Base-by-base conservation (phyloP, 2,113 vertebrate genomes). In the Dascyllus trimaculatus region DNA sequence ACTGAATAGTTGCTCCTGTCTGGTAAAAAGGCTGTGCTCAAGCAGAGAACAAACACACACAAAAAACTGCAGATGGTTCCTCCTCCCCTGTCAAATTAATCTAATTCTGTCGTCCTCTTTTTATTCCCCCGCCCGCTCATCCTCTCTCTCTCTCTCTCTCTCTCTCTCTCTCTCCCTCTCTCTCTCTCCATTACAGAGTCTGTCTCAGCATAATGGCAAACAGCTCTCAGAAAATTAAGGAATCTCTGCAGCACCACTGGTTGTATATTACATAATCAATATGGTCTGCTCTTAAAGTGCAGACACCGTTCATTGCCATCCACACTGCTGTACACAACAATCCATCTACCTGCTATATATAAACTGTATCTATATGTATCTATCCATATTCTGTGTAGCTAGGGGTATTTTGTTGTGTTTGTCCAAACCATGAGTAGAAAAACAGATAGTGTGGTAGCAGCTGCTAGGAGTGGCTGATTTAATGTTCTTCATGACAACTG, bases 191-290 rank as follows among this genome's bases (percentile, higher is more conserved):
- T 72, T 87, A 67, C 72, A 74, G 75, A 51, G 66, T 87, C 74
- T 85, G 81, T 56, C 81, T 89, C 86, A 87, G 87, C 86, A 79
- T 79, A 91, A 86, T 67, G 69, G 77, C 65, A 57, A 71, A 59
- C 25, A 58, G 79, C 85, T 87, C 76, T 91, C 74, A 84, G 81
- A 65, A 63, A 86, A 88, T 88, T 86, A 89, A 81, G 77, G 75
- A 87, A 72, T 66, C 85, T 53, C 76, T 85, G 84, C 71, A 81
- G 78, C 58, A 63, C 51, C n/a, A 49, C 68, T 57, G 72, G 40
- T 71, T 68, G 57, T 88, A 89, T 86, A 91, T 91, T 78, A 89
- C 70, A 77, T 75, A 88, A 93, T 93, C 90, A 79, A 93, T 93
- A 88, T 46, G 35, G 56, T 85, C 67, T 53, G 71, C 66, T 61